Evolutionary conservation across 2,888 invertebrate genomes (phyloP).

Genomic region (Flabesymbios commensalis): DNA sequence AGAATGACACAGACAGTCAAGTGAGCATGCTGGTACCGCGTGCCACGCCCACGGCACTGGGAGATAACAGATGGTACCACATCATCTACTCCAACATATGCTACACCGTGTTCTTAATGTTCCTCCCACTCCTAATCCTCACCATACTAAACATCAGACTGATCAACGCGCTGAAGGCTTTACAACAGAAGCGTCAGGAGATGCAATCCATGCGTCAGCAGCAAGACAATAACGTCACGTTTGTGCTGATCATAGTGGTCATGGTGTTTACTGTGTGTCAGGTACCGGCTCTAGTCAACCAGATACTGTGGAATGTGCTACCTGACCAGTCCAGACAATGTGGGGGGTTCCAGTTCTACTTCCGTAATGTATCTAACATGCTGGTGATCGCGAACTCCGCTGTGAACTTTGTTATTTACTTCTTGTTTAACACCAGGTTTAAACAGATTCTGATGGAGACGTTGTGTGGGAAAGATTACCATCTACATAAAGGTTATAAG

Average conservation of each 20-base stretch:
- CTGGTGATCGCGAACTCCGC: slow-evolving; percentile 34
- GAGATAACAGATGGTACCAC: slow-evolving; percentile 11
- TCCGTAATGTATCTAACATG: slow-evolving; percentile 29
- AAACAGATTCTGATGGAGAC: slow-evolving; percentile 22
- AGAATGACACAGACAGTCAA: neutral
- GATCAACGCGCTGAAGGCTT: slow-evolving; percentile 33
- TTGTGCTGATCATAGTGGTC: slow-evolving; percentile 37
- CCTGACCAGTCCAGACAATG: slow-evolving; percentile 26
- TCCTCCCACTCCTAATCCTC: slow-evolving; percentile 31
- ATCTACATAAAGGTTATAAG: neutral
- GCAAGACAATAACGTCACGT: slow-evolving; percentile 39
- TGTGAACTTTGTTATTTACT: slow-evolving; percentile 38
- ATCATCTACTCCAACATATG: slow-evolving; percentile 23
- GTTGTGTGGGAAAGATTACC: neutral
- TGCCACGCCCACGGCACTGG: slow-evolving; percentile 9
- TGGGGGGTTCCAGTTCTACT: slow-evolving; percentile 40
- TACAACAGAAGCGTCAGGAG: slow-evolving; percentile 24
- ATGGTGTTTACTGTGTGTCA: slow-evolving; percentile 39
- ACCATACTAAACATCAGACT: slow-evolving; percentile 34
- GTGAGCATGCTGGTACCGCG: neutral
- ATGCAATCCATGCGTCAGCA: slow-evolving; percentile 34
- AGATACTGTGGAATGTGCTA: slow-evolving; percentile 35
- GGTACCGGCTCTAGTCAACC: slow-evolving; percentile 35
- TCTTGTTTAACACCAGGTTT: slow-evolving; percentile 37
- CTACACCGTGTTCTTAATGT: slow-evolving; percentile 30